These are phyloP conservation scores for Dryoscopus gambensis DNA, from an alignment of 2,113 vertebrate genomes.

Conservation along the genomic window DNA sequence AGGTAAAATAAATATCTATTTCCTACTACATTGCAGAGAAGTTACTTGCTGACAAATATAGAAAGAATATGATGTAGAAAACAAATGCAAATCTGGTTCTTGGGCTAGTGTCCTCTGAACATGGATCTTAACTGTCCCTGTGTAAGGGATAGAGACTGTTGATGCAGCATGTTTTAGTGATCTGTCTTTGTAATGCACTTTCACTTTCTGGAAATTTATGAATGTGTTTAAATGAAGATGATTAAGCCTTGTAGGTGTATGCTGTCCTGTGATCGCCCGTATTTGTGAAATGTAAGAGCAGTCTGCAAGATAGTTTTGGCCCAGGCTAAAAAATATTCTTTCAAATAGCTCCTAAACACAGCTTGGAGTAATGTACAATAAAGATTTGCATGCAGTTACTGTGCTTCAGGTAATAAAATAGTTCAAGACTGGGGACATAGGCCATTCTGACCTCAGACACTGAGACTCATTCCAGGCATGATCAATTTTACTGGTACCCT, in stretches of 20 bases:
- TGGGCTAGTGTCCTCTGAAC: not conserved
- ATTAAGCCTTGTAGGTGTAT: not conserved
- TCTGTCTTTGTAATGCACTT: not conserved
- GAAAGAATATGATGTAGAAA: not conserved
- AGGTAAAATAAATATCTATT: not conserved
- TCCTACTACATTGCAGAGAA: not conserved
- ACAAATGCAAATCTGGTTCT: not conserved
- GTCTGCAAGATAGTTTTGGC: not conserved
- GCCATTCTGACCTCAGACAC: not conserved
- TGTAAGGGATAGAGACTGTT: not conserved
- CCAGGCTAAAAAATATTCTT: not conserved
- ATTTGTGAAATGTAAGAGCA: not conserved
- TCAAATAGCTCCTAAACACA: not conserved
- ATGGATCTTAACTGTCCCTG: not conserved
- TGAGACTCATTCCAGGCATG: not conserved
- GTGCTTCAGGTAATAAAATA: not conserved
- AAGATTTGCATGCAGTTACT: not conserved
- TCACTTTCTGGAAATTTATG: not conserved
- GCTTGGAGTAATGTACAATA: not conserved
- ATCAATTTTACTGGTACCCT: not conserved
- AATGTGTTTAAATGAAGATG: not conserved
- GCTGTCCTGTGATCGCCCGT: rapidly evolving
- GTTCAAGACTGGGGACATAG: not conserved
- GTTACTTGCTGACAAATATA: not conserved
- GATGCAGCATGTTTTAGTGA: not conserved